A percentile compares a stretch with the other conserved stretches of the same genome.
Conservation (phyloP, 1,140 invertebrate species). For the Trissolcus basalis region DNA sequence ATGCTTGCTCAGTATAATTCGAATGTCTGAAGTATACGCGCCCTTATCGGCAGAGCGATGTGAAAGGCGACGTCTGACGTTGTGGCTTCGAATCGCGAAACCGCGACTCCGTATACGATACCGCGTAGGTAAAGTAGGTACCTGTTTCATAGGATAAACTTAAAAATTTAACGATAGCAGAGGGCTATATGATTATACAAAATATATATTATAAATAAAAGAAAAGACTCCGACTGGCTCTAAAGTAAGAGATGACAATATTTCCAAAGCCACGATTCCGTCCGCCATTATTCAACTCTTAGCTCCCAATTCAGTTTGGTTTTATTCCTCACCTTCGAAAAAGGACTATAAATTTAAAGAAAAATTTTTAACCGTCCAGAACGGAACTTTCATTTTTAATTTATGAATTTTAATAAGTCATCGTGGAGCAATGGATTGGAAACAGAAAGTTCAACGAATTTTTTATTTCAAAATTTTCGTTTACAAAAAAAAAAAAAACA, state of each 20-base stretch:
- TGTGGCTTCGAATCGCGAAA: constrained; percentile 71
- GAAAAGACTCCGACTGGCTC: constrained; percentile 54
- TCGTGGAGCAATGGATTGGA: too few relatives aligned
- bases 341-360: too few relatives aligned
- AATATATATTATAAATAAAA: constrained; percentile 46
- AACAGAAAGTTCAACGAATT: too few relatives aligned
- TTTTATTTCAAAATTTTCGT: too few relatives aligned
- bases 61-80: constrained; percentile 73
- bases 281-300: constrained; percentile 37
- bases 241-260: constrained; percentile 72
- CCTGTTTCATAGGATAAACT: constrained; percentile 71
- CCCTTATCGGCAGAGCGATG: constrained; percentile 70
- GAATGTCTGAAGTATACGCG: constrained; percentile 34
- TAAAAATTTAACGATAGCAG: constrained; percentile 67
- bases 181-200: constrained; percentile 60
- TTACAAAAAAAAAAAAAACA: too few relatives aligned
- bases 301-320: constrained; percentile 9
- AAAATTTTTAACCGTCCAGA: too few relatives aligned
- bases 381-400: too few relatives aligned
- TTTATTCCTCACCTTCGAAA: background rate
- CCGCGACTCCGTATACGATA: constrained; percentile 75
- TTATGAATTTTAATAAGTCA: too few relatives aligned
- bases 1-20: constrained; percentile 50
- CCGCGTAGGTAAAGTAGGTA: constrained; percentile 76
- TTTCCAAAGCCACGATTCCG: constrained; percentile 66